Conservation (phyloP, 2,113 vertebrate species). For the Hippopotamus amphibius region DNA sequence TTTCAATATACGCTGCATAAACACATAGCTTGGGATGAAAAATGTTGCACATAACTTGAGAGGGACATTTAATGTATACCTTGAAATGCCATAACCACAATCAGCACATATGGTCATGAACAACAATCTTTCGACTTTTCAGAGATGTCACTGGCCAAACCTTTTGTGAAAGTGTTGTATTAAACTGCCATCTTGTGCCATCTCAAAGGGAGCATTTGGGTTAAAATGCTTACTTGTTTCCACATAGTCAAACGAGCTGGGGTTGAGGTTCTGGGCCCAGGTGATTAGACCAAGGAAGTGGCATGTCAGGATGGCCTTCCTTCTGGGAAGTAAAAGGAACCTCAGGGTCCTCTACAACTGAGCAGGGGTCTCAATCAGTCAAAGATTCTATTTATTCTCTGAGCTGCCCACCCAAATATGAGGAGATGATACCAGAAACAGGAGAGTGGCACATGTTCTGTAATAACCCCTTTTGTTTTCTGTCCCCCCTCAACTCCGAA, state of each 20-base stretch:
- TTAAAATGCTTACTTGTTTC: slow-evolving; percentile 41
- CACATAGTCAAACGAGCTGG: neutral
- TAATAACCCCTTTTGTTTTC: neutral
- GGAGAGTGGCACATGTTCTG: neutral
- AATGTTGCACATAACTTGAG: slow-evolving; percentile 60
- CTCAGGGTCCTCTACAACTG: neutral
- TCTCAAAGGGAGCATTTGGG: slow-evolving; percentile 57
- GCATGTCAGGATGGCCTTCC: neutral
- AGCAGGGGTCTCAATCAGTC: neutral
- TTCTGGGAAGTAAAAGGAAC: neutral
- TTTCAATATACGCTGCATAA: slow-evolving; percentile 58
- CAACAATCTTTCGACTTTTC: slow-evolving; percentile 69
- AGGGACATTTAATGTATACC: slow-evolving; percentile 67
- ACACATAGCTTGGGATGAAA: slow-evolving; percentile 54
- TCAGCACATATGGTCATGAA: slow-evolving; percentile 49
- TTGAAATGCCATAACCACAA: slow-evolving; percentile 63
- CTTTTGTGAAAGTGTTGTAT: slow-evolving; percentile 57
- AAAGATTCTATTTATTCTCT: neutral
- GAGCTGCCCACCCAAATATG: neutral
- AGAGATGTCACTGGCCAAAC: slow-evolving; percentile 68
- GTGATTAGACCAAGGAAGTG: neutral
- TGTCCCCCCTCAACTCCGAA: neutral
- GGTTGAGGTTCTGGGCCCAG: neutral
- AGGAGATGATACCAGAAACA: neutral
- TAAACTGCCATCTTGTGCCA: slow-evolving; percentile 55